A percentile compares a stretch with the other conserved stretches of the same genome.
phyloP scores from a whole-genome alignment of 2,113 vertebrate species.

The Callaeas wilsoni region DNA sequence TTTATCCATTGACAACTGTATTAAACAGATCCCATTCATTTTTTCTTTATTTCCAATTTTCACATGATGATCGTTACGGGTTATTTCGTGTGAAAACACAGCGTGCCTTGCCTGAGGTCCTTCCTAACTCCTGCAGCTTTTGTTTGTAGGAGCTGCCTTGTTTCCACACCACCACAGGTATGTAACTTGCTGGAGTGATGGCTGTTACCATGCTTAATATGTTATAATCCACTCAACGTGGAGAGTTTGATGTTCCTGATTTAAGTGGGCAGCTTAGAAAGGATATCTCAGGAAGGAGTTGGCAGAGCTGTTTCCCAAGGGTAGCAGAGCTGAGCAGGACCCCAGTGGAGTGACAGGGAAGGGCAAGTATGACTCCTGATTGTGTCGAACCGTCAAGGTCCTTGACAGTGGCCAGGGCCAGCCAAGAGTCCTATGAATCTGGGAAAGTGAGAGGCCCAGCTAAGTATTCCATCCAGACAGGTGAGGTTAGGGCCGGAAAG shows the following conservation, averaged over 20 bases:
- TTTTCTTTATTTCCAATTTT: background rate
- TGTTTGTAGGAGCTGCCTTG: background rate
- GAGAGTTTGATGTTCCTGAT: background rate
- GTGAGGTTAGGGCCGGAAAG: background rate
- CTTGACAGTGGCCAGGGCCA: background rate
- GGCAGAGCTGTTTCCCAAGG: background rate
- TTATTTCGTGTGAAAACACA: background rate
- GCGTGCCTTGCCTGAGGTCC: background rate
- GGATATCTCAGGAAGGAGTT: background rate
- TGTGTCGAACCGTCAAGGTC: background rate
- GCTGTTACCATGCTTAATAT: background rate
- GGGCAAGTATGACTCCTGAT: background rate
- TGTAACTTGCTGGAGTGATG: background rate
- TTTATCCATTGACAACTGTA: background rate
- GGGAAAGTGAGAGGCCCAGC: background rate
- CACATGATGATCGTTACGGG: accelerated
- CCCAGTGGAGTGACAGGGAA: background rate
- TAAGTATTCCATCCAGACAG: background rate
- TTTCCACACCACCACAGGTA: background rate
- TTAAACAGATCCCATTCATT: background rate
- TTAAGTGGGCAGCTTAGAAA: background rate
- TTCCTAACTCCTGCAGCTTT: background rate
- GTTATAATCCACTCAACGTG: accelerated
- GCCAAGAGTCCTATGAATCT: background rate
- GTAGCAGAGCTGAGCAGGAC: accelerated